Evolutionary conservation across 2,888 invertebrate species (phyloP), one percentile per base, ranked within the genome.

Genomic region (Dryomyza anilis): DNA sequence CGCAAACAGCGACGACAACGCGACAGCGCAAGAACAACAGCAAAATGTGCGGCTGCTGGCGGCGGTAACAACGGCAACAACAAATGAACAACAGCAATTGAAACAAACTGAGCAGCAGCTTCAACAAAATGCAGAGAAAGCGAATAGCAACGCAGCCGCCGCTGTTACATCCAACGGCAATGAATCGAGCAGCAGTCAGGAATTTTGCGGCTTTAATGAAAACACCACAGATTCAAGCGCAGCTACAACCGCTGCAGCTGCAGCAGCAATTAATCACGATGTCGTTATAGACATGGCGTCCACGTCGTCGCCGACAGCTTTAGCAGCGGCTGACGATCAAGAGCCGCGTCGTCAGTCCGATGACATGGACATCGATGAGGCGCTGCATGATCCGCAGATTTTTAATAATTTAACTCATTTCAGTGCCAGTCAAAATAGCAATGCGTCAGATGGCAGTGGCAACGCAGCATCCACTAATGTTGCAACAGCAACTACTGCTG

Each of bases 311-410:
- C n/a, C 29, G n/a, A n/a, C 7, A 16, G 36, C 14, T 48, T 21
- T 16, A 16, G 1, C 6, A 46, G n/a, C 1, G n/a, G 64, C 64
- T n/a, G 48, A 29, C n/a, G 29, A 63, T 6, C 55, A 62, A 12
- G 52, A 64, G 39, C 77, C 76, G n/a, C 45, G 65, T 25, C 77
- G 81, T 56, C 74, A 78, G 65, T 81, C 82, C 1, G 82, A 82
- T 53, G 81, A 81, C 58, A 81, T 81, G 81, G 82, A 82, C 45
- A 81, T 81, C 30, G 82, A 81, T 66, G 80, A 79, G 66, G 74
- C 78, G 10, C 59, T 81, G 23, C 81, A 82, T 64, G 78, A 78
- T 71, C 81, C 81, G 0, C 74, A 81, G 68, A 75, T 79, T 16
- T 81, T 81, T 68, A 79, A 82, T 66, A 82, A 81, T 69, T 70